These are phyloP conservation scores for Ormyrus thymus DNA, from an alignment of 2,888 invertebrate genomes.

Conservation along the genomic window DNA sequence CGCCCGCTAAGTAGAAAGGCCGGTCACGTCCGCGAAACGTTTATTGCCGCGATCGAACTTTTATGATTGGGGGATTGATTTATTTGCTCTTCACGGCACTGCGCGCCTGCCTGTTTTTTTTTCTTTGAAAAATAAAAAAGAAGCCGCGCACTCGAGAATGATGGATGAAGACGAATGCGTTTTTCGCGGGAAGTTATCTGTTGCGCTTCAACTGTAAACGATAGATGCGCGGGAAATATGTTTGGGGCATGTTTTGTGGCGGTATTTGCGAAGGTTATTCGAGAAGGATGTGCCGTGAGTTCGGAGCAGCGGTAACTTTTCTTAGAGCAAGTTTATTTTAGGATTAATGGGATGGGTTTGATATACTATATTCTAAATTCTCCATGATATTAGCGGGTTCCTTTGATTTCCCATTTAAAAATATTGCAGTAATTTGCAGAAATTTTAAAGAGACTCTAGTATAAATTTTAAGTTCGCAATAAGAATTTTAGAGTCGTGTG, in stretches of 20 bases:
- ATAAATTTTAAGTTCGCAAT: too few species aligned
- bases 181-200: conserved; percentile 32
- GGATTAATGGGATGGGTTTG: too few species aligned
- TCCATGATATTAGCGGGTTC: too few species aligned
- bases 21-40: conserved; percentile 12
- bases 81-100: conserved; percentile 10
- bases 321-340: neutral
- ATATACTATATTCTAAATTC: too few species aligned
- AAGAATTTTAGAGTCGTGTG: too few species aligned
- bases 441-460: too few species aligned
- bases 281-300: conserved; percentile 6
- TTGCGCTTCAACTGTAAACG: conserved; percentile 24
- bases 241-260: neutral
- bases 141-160: neutral
- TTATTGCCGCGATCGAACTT: conserved; percentile 35
- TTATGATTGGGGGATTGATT: conserved; percentile 34
- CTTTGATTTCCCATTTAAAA: too few species aligned
- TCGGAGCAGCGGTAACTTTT: neutral
- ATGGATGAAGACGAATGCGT: conserved; percentile 34
- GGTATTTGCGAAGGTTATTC: neutral
- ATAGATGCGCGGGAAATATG: too few species aligned
- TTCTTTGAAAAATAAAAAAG: conserved; percentile 1
- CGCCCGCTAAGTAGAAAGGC: neutral
- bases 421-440: too few species aligned
- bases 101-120: neutral